Conservation (phyloP, 2,113 vertebrate species). For the Shinisaurus crocodilurus region DNA sequence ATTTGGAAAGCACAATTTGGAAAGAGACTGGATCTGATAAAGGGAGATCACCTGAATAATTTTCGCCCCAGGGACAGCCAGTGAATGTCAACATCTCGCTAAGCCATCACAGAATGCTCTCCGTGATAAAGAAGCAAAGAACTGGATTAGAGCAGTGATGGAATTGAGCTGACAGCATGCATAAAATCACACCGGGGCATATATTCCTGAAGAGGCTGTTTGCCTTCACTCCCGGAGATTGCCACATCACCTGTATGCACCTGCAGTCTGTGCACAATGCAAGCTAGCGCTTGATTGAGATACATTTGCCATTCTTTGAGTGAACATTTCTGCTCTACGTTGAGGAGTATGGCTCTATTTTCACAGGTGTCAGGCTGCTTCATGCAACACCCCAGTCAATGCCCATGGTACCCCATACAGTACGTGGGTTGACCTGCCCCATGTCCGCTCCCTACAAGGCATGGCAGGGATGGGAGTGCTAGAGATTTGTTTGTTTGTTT, state of each 20-base stretch:
- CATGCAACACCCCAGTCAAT: neutral
- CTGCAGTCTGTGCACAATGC: neutral
- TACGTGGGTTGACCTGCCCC: no score
- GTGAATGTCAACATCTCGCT: slow-evolving; percentile 46
- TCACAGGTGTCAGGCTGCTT: no score
- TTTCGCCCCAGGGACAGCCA: slow-evolving; percentile 53
- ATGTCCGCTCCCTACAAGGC: no score
- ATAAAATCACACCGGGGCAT: slow-evolving; percentile 25
- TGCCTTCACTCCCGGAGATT: slow-evolving; percentile 40
- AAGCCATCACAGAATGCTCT: slow-evolving; percentile 49
- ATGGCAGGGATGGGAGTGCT: no score
- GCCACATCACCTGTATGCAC: rapidly evolving
- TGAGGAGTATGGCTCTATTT: neutral
- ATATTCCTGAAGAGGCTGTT: neutral
- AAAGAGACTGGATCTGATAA: slow-evolving; percentile 27
- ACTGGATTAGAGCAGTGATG: slow-evolving; percentile 27
- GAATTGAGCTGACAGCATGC: slow-evolving; percentile 63
- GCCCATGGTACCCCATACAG: neutral
- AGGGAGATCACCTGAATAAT: slow-evolving; percentile 37
- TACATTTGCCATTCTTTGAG: neutral
- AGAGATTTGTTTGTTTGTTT: no score
- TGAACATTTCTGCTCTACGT: neutral
- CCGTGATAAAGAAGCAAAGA: slow-evolving; percentile 43
- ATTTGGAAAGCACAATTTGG: slow-evolving; percentile 34
- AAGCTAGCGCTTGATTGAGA: neutral